A percentile compares a stretch with the other conserved stretches of the same genome.
phyloP scores from a whole-genome alignment of 2,113 vertebrate species.

The Amia ocellicauda region DNA sequence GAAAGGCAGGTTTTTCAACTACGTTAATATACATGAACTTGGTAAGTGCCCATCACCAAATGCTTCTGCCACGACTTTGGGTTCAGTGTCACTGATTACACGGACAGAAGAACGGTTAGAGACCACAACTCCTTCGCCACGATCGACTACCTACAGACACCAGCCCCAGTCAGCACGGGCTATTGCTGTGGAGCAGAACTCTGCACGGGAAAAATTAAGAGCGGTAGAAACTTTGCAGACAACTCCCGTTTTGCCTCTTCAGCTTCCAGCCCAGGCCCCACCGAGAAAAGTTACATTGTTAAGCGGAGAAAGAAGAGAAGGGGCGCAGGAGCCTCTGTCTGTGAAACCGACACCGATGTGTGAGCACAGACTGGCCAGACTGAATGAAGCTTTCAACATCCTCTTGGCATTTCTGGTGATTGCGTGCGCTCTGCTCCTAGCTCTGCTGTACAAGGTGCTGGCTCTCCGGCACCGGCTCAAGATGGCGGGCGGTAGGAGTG shows the following conservation, averaged over 20 bases:
- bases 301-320: conserved; percentile 28
- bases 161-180: too few relatives aligned
- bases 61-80: conserved; percentile 15
- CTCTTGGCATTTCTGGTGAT: conserved; percentile 71
- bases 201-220: neutral
- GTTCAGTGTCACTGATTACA: neutral
- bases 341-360: conserved; percentile 57
- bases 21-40: conserved; percentile 45
- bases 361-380: conserved; percentile 57
- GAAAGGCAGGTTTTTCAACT: conserved; percentile 51
- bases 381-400: conserved; percentile 69
- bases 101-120: neutral
- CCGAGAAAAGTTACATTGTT: conserved; percentile 47
- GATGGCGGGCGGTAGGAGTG: conserved; percentile 58
- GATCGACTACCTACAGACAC: too few relatives aligned
- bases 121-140: too few relatives aligned
- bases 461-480: conserved; percentile 60
- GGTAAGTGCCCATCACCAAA: conserved; percentile 36
- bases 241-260: conserved; percentile 27
- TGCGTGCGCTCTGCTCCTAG: conserved; percentile 63
- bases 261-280: conserved; percentile 36
- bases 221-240: neutral
- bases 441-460: conserved; percentile 65
- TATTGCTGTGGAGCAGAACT: neutral
- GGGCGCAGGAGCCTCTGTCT: conserved; percentile 42